These are phyloP conservation scores for Nibea coibor DNA, from an alignment of 2,113 vertebrate genomes.

Conservation along the genomic window DNA sequence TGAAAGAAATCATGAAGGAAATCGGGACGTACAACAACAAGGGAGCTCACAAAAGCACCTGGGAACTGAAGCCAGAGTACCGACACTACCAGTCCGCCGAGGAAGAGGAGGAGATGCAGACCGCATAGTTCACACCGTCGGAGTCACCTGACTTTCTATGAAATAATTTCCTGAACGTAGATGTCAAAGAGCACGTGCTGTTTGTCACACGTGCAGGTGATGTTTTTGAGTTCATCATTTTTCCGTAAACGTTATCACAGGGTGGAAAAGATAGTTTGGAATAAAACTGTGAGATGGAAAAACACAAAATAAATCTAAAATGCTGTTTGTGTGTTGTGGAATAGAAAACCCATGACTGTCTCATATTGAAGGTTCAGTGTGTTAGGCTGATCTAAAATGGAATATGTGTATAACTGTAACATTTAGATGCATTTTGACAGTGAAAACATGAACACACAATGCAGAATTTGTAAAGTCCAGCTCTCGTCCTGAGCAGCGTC, in stretches of 20 bases:
- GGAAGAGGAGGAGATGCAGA: conserved; percentile 81
- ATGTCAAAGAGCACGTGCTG: not conserved
- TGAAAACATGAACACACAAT: no score
- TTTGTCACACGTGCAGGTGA: not conserved
- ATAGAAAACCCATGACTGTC: not conserved
- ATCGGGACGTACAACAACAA: conserved; percentile 95
- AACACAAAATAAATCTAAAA: not conserved
- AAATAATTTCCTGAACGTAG: no score
- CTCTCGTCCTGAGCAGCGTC: no score
- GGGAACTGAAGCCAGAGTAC: conserved; percentile 97
- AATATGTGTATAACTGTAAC: no score
- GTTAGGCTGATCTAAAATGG: no score
- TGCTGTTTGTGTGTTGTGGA: not conserved
- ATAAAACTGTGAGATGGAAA: not conserved
- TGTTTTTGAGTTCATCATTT: not conserved
- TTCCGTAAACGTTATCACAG: not conserved
- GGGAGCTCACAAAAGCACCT: conserved; percentile 96
- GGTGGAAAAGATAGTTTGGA: not conserved
- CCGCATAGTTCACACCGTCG: conserved; percentile 66
- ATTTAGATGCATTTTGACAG: no score
- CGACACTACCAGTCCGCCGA: conserved; percentile 92
- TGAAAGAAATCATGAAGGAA: conserved; percentile 96
- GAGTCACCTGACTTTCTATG: not conserved
- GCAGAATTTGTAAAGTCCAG: no score
- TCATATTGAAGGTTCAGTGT: no score